A percentile compares a stretch with the other conserved stretches of the same genome.
These are phyloP conservation scores for Argyra leucocephala DNA, from an alignment of 2,888 invertebrate species.

Conservation along the genomic window DNA sequence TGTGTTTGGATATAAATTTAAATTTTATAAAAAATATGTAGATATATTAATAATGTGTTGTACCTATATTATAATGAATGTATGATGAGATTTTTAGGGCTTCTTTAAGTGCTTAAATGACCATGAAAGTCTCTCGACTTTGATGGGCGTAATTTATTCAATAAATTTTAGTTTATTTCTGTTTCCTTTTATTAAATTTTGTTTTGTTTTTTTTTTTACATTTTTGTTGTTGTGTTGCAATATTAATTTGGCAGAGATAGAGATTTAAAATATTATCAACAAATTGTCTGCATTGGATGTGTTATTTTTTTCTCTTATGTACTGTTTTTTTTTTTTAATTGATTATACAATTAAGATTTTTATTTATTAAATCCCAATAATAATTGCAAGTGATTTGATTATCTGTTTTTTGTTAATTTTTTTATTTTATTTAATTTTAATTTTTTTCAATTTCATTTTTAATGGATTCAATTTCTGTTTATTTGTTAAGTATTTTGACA, in stretches of 20 bases:
- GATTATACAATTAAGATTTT: not conserved
- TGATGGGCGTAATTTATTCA: conserved; percentile 1
- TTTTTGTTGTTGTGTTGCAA: not conserved
- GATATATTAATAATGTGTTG: no score
- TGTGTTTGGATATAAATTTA: no score
- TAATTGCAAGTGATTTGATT: conserved; percentile 2
- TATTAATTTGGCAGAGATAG: not conserved
- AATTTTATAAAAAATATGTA: no score
- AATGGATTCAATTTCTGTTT: not conserved
- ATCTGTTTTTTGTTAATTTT: not conserved
- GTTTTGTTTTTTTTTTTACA: not conserved
- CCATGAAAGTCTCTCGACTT: not conserved
- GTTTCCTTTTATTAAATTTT: not conserved
- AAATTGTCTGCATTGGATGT: no score
- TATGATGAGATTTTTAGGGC: not conserved
- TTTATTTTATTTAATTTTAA: no score
- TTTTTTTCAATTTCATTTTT: not conserved
- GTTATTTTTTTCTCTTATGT: no score
- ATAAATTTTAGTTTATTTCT: not conserved
- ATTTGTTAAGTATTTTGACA: not conserved
- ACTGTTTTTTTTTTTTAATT: not conserved
- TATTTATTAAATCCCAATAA: conserved; percentile 1
- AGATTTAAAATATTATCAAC: no score
- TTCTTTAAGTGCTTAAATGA: not conserved
- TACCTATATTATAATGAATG: no score